phyloP scores from a whole-genome alignment of 1,140 invertebrate species.

The Lineus longissimus region DNA sequence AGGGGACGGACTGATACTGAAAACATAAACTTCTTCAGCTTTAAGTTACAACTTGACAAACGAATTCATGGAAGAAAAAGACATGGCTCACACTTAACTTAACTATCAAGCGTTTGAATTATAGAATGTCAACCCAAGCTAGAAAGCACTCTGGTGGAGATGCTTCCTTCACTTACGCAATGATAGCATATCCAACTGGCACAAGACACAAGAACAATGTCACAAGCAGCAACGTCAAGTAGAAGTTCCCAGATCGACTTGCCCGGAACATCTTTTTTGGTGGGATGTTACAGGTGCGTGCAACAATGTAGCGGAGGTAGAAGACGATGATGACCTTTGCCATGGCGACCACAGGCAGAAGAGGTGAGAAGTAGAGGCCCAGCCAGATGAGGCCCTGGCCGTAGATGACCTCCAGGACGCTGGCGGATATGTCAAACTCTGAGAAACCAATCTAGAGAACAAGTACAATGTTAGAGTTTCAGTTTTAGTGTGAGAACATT shows the following conservation, averaged over 20 bases:
- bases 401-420: conserved; percentile 68
- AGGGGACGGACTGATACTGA: conserved; percentile 31
- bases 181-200: conserved; percentile 33
- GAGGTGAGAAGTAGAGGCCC: conserved; percentile 66
- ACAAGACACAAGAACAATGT: conserved; percentile 35
- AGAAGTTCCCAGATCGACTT: conserved; percentile 40
- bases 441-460: conserved; percentile 46
- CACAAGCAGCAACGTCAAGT: conserved; percentile 33
- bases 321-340: conserved; percentile 67
- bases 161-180: conserved; percentile 36
- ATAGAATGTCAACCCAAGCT: too few relatives aligned
- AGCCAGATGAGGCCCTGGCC: conserved; percentile 71
- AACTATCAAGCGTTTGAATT: too few relatives aligned
- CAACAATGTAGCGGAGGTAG: conserved; percentile 63
- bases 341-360: conserved; percentile 61
- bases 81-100: too few relatives aligned
- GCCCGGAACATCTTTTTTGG: conserved; percentile 38
- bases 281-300: conserved; percentile 54
- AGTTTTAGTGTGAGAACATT: too few relatives aligned
- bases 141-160: too few relatives aligned
- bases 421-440: conserved; percentile 67
- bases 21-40: too few relatives aligned
- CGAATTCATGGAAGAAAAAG: too few relatives aligned
- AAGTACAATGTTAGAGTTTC: too few relatives aligned
- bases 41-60: too few relatives aligned